Conservation (phyloP, 2,888 invertebrate species). For the Halictus ligatus region DNA sequence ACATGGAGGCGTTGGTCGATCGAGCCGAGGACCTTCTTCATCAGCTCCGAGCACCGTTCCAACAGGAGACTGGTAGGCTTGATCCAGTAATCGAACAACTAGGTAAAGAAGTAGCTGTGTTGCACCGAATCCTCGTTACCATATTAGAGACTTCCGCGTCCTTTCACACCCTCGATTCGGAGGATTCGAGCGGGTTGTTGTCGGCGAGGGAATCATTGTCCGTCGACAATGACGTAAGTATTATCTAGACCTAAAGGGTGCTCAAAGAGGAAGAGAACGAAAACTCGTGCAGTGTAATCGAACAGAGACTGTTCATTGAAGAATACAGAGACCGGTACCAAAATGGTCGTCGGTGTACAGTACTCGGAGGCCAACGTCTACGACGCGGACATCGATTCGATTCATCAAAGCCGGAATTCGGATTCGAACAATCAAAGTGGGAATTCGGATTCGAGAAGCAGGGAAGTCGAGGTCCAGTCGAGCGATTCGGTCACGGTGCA, state of each 20-base stretch:
- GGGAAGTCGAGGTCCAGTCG: neutral
- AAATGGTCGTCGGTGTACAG: conserved; percentile 37
- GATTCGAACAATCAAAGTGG: neutral
- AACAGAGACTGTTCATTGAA: neutral
- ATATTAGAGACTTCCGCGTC: conserved; percentile 67
- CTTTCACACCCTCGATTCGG: conserved; percentile 63
- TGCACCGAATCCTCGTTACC: neutral
- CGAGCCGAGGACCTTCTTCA: conserved; percentile 75
- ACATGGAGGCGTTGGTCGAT: conserved; percentile 76
- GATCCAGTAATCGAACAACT: neutral
- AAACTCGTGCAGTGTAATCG: neutral
- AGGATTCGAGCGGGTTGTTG: conserved; percentile 57
- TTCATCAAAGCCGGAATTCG: neutral
- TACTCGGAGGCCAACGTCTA: conserved; percentile 27
- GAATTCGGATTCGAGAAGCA: neutral
- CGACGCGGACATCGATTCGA: conserved; percentile 12
- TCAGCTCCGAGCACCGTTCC: conserved; percentile 63
- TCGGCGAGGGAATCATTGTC: conserved; percentile 61
- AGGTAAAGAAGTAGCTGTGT: neutral
- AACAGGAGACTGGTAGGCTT: conserved; percentile 57
- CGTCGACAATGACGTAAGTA: conserved; percentile 54
- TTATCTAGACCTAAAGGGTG: neutral
- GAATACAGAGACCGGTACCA: conserved; percentile 15
- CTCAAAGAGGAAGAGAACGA: neutral
- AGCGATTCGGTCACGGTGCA: neutral